These are phyloP conservation scores for Barnardius zonarius DNA, from an alignment of 2,113 vertebrate species.

Conservation along the genomic window DNA sequence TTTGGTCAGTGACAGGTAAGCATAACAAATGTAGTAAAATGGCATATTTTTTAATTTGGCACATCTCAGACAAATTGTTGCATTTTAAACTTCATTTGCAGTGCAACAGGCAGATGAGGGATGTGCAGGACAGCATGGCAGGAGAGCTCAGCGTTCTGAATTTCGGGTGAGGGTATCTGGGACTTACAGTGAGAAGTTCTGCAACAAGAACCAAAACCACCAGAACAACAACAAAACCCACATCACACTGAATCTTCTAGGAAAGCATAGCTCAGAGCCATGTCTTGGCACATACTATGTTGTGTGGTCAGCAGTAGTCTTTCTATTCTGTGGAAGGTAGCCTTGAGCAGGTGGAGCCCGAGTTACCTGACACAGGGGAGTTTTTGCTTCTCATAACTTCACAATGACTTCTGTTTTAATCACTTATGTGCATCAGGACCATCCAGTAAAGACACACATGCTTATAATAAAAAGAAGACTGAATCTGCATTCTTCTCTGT, in stretches of 20 bases:
- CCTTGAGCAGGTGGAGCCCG: not conserved
- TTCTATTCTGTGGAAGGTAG: not conserved
- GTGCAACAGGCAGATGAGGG: no score
- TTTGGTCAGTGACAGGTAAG: not conserved
- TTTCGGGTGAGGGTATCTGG: not conserved
- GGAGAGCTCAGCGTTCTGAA: accelerated
- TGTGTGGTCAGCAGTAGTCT: not conserved
- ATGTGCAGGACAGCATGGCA: accelerated
- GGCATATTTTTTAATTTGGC: not conserved
- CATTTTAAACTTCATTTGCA: not conserved
- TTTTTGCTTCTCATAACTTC: not conserved
- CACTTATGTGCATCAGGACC: not conserved
- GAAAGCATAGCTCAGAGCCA: not conserved
- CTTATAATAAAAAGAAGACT: slow-evolving; percentile 39
- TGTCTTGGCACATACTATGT: accelerated
- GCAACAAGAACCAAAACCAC: not conserved
- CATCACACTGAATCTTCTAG: not conserved
- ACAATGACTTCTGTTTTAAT: not conserved
- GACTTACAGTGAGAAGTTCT: not conserved
- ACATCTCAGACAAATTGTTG: not conserved
- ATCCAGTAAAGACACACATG: not conserved
- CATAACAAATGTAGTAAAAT: not conserved
- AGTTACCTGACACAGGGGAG: not conserved
- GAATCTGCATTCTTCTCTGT: slow-evolving; percentile 46
- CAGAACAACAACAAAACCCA: not conserved